Evolutionary conservation across 1,140 invertebrate species (phyloP).

Genomic region (Heliconius melpomene): DNA sequence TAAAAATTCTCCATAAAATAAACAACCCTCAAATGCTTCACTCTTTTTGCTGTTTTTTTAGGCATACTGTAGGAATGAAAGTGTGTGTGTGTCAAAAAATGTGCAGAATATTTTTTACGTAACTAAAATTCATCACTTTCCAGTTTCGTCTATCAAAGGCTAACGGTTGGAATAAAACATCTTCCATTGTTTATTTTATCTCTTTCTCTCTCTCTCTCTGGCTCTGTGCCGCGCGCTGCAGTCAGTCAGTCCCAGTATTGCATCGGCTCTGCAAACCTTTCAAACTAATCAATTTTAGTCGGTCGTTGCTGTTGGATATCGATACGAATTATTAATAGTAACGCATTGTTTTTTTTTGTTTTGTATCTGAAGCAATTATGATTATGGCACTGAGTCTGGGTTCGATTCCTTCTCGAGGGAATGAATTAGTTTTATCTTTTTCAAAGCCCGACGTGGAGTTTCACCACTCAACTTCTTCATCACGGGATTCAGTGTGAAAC

Average conservation of each 20-base stretch:
- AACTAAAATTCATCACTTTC: constrained; percentile 15
- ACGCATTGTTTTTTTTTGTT: not conserved
- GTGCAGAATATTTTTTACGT: constrained; percentile 7
- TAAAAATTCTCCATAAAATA: not conserved
- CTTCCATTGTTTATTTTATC: not conserved
- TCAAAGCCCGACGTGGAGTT: no score
- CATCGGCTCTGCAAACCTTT: not conserved
- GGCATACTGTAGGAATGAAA: not conserved
- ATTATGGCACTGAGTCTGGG: no score
- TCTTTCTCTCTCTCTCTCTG: not conserved
- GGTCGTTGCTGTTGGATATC: not conserved
- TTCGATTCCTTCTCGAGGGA: no score
- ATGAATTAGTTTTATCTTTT: no score
- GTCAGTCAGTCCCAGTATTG: not conserved
- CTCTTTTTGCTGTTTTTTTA: not conserved
- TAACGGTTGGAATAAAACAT: constrained; percentile 15
- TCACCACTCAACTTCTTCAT: no score
- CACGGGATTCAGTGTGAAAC: no score
- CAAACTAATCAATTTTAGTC: constrained; percentile 16
- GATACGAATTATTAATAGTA: not conserved
- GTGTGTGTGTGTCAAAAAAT: constrained; percentile 7
- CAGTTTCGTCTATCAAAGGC: constrained; percentile 13
- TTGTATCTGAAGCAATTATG: not conserved
- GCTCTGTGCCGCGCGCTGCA: not conserved
- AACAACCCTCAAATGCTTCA: not conserved